Percentiles rank a stretch among this genome's conserved stretches.
Conservation (phyloP, 23 tunicate species). For the Aplidium turbinatum region DNA sequence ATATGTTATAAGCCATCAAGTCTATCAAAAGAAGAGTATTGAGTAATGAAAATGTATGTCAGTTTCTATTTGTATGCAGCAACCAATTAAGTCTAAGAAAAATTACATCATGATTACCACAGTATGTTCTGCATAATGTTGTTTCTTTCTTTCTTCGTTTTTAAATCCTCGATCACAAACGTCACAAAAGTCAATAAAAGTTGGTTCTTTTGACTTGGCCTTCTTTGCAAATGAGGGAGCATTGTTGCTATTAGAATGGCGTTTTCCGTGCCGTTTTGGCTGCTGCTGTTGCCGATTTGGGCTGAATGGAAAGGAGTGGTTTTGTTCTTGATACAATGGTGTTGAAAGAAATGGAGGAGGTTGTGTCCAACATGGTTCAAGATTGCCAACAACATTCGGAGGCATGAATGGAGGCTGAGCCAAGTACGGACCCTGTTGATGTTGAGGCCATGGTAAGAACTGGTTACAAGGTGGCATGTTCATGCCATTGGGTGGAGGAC, state of each 20-base stretch:
- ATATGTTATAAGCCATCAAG: no score
- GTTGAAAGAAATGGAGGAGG: neutral
- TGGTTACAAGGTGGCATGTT: neutral
- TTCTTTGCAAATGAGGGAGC: neutral
- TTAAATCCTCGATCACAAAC: conserved; percentile 91
- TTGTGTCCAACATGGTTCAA: neutral
- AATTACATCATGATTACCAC: conserved; percentile 26
- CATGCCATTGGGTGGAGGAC: neutral
- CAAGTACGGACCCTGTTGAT: neutral
- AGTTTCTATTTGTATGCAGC: no score
- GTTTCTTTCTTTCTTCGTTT: conserved; percentile 53
- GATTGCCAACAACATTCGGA: conserved; percentile 13
- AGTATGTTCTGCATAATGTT: conserved; percentile 76
- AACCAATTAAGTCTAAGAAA: no score
- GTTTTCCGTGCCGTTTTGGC: neutral
- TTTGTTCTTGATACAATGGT: neutral
- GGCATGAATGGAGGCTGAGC: conserved; percentile 37
- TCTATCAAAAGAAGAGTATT: no score
- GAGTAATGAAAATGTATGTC: no score
- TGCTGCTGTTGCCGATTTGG: neutral
- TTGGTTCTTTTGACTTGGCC: neutral
- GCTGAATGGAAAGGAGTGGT: neutral
- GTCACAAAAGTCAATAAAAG: conserved; percentile 82
- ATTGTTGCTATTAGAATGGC: neutral
- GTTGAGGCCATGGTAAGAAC: conserved; percentile 4